These are phyloP conservation scores for Ophion obscuratus DNA, from an alignment of 2,888 invertebrate species.

Conservation along the genomic window DNA sequence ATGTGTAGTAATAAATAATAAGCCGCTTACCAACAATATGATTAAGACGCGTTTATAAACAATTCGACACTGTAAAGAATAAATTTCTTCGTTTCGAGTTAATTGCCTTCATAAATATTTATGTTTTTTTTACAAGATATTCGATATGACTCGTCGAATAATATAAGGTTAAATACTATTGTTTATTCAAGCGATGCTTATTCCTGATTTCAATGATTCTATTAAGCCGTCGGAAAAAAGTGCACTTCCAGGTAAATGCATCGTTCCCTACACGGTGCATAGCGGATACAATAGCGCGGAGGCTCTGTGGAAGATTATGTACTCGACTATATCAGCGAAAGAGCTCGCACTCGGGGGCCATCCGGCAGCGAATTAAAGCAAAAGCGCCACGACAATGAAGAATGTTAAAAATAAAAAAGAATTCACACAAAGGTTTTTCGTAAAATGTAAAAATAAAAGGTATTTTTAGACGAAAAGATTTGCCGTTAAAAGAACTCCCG, in stretches of 20 bases:
- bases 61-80: too few species aligned
- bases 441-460: neutral
- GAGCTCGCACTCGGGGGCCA: constrained; percentile 13
- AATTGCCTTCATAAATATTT: neutral
- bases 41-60: too few species aligned
- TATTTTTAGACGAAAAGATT: neutral
- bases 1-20: too few species aligned
- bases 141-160: neutral
- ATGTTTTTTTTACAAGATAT: neutral
- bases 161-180: constrained; percentile 1
- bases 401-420: neutral
- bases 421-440: neutral
- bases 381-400: constrained; percentile 4
- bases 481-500: neutral
- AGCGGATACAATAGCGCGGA: neutral
- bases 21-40: too few species aligned
- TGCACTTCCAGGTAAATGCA: constrained; percentile 17
- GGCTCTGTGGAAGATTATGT: constrained; percentile 18
- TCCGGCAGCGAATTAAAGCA: constrained; percentile 9
- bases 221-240: neutral
- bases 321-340: constrained; percentile 6
- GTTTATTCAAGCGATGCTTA: neutral
- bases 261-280: neutral
- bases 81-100: neutral
- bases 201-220: constrained; percentile 1